Conservation (phyloP, 2,888 invertebrate genomes). For the Helobdella robusta region DNA sequence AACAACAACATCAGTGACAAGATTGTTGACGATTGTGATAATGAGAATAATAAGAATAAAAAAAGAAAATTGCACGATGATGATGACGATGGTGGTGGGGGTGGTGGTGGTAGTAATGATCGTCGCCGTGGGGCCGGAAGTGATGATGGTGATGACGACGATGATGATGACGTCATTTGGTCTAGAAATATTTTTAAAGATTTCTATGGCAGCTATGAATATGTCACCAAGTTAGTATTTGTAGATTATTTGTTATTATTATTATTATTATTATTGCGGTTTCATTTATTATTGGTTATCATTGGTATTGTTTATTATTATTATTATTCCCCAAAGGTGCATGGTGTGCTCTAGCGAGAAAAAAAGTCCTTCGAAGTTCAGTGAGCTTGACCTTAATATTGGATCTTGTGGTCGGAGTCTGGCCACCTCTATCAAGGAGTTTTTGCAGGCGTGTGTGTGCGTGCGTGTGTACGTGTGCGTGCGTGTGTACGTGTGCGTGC, state of each 20-base stretch:
- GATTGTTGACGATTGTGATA: no score
- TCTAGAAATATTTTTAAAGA: slow-evolving; percentile 39
- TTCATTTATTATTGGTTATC: not conserved
- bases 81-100: no score
- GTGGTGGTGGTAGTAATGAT: no score
- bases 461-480: slow-evolving; percentile 1
- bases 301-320: not conserved
- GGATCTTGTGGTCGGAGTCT: slow-evolving; percentile 54
- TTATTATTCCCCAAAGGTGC: slow-evolving; percentile 46
- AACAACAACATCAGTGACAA: no score
- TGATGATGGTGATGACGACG: no score
- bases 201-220: slow-evolving; percentile 53
- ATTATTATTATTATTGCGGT: not conserved
- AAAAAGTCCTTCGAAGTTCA: slow-evolving; percentile 54
- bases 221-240: slow-evolving; percentile 49
- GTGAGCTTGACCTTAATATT: slow-evolving; percentile 57
- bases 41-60: no score
- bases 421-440: slow-evolving; percentile 54
- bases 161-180: not conserved
- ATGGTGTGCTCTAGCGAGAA: slow-evolving; percentile 55
- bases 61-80: no score
- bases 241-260: slow-evolving; percentile 30
- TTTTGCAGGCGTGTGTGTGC: slow-evolving; percentile 48
- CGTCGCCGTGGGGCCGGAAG: no score
- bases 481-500: slow-evolving; percentile 9